Percentiles rank a stretch among this genome's conserved stretches.
phyloP scores from a whole-genome alignment of 2,888 invertebrate genomes.

The Polydrusus pterygomalis region DNA sequence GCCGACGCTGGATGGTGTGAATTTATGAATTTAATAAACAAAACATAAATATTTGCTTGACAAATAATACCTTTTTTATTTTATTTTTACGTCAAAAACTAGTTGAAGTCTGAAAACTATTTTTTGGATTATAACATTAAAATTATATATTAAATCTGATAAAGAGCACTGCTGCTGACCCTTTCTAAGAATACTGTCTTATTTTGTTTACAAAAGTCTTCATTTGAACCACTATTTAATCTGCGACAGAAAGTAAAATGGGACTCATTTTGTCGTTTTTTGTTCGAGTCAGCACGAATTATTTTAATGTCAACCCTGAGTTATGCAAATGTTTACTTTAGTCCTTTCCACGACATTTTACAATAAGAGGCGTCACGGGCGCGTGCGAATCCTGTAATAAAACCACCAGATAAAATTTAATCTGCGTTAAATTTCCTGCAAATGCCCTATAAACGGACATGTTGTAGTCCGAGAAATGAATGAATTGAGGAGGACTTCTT shows the following conservation, averaged over 20 bases:
- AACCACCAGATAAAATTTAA: constrained; percentile 25
- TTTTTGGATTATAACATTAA: background rate
- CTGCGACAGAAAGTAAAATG: background rate
- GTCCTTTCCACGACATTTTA: constrained; percentile 22
- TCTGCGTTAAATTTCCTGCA: constrained; percentile 24
- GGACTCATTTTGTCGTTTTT: background rate
- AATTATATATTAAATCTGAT: background rate
- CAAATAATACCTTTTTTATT: no score
- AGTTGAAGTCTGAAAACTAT: background rate
- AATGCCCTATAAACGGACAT: constrained; percentile 46
- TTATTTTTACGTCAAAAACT: constrained; percentile 14
- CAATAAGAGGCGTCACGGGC: constrained; percentile 19
- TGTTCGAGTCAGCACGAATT: background rate
- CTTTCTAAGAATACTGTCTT: no score
- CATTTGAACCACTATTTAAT: background rate
- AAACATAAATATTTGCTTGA: constrained; percentile 43
- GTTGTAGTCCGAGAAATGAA: constrained; percentile 43
- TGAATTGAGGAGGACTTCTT: constrained; percentile 29
- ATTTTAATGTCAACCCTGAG: background rate
- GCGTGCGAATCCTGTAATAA: constrained; percentile 24
- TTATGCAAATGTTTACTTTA: constrained; percentile 9
- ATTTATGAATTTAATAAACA: constrained; percentile 56
- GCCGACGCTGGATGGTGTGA: constrained; percentile 5
- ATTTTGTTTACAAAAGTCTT: no score
- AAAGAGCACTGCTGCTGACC: no score